phyloP scores from a whole-genome alignment of 2,797 vertebrate species.

The Crocodylus rhombifer region DNA sequence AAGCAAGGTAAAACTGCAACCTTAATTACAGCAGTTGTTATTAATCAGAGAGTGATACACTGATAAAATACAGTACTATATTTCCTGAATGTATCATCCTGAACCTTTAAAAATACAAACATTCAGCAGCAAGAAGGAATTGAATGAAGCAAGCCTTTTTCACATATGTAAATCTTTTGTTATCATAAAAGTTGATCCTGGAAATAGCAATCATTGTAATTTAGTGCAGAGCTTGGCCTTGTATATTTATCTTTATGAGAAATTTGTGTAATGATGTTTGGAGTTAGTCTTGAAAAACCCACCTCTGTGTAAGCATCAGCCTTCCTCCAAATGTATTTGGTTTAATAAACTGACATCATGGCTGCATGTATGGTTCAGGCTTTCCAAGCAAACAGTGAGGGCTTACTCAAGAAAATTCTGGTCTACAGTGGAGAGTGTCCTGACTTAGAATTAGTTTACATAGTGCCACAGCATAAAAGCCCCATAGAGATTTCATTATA shows the following conservation, averaged over 20 bases:
- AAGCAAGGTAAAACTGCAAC: not conserved
- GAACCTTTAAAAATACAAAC: conserved; percentile 10
- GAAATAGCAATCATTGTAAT: not conserved
- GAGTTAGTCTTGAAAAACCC: not conserved
- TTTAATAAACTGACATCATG: conserved; percentile 53
- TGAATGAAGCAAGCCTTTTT: not conserved
- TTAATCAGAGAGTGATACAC: not conserved
- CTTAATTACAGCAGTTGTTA: not conserved
- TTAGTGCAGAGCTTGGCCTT: not conserved
- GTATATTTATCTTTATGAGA: not conserved
- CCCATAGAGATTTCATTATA: conserved; percentile 57
- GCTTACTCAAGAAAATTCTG: conserved; percentile 55
- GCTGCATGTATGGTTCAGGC: conserved; percentile 43
- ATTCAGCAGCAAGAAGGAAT: not conserved
- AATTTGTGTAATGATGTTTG: not conserved
- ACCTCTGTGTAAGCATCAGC: conserved; percentile 22
- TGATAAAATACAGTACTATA: not conserved
- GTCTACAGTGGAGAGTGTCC: conserved; percentile 46
- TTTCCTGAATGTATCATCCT: conserved; percentile 13
- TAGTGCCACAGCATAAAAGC: conserved; percentile 57
- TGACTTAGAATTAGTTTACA: conserved; percentile 61
- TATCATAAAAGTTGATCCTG: not conserved
- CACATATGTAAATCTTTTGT: not conserved
- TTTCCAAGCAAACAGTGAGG: conserved; percentile 42
- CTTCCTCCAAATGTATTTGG: conserved; percentile 13